Conservation (phyloP, 2,888 invertebrate genomes). For the Periphyllus acericola region DNA sequence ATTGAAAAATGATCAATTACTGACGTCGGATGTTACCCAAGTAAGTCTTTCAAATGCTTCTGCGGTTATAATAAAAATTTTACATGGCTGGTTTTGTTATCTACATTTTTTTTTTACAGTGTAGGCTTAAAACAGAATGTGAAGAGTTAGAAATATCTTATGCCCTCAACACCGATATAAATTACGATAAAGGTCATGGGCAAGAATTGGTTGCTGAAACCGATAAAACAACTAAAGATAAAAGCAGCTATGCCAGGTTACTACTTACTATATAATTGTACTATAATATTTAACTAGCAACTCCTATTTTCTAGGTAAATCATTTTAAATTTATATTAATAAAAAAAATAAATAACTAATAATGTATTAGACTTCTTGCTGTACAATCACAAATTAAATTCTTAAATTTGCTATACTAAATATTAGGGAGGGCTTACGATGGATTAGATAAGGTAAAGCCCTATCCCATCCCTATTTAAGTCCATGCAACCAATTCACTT, state of each 20-base stretch:
- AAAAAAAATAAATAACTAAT: too few species aligned
- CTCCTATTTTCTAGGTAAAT: too few species aligned
- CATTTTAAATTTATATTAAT: too few species aligned
- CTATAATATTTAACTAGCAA: too few species aligned
- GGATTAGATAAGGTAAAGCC: too few species aligned
- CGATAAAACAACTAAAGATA: conserved; percentile 34
- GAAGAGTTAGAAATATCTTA: conserved; percentile 45
- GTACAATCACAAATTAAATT: too few species aligned
- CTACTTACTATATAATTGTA: neutral
- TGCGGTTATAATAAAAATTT: neutral
- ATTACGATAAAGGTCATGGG: conserved; percentile 52
- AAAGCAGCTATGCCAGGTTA: conserved; percentile 33
- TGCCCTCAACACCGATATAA: conserved; percentile 31
- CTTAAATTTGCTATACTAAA: too few species aligned
- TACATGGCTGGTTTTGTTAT: neutral
- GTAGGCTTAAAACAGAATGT: conserved; percentile 46
- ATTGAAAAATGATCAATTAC: conserved; percentile 35
- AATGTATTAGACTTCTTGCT: too few species aligned
- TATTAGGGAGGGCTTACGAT: too few species aligned
- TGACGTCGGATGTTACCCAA: conserved; percentile 38
- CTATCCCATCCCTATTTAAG: too few species aligned
- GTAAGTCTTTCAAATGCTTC: neutral
- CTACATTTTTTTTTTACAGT: conserved; percentile 15
- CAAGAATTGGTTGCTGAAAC: conserved; percentile 31
- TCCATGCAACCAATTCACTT: too few species aligned